Evolutionary conservation across 2,113 vertebrate genomes (phyloP), one percentile per base, ranked within the genome.

Genomic region (Nymphicus hollandicus): DNA sequence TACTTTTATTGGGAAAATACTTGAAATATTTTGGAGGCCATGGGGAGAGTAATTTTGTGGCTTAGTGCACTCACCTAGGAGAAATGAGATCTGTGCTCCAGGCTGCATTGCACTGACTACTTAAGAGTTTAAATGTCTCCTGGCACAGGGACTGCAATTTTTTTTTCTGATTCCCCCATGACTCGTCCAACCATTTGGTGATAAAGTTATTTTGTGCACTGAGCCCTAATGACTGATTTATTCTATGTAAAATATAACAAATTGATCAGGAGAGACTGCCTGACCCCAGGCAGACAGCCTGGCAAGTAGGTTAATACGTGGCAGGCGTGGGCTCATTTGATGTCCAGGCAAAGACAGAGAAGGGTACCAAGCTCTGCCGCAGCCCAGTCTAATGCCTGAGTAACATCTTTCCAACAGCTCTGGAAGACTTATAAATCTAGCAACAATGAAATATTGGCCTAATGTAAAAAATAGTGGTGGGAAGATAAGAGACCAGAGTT

Each of bases 31-130:
- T 92, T 85, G 52, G 10, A 87, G 58, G 52, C 47, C 28, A 37
- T 9, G 22, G 24, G 47, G 9, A 69, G n/a, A 76, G 46, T 61
- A 28, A 76, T 82, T 95, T 46, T 91, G 37, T 55, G 65, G 39
- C 24, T 95, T 78, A 76, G 39, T 53, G 44, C 22, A 47, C 49
- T 46, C 63, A 79, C 83, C 77, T 92, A 65, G 41, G 94, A 93
- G 49, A 84, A 95, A 73, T 53, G 28, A 77, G 39, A 33, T 61
- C 81, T 52, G 17, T 53, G 80, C 55, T 89, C 28, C 39, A 63
- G 83, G 50, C 83, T 74, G 79, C 0, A 0, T 81, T 71, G 68
- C 23, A 25, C 60, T 22, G 46, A 37, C 39, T 76, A 27, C 55
- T 49, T 86, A 65, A 72, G 86, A 86, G 33, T 35, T 7, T 43